Conservation (phyloP, 2,888 invertebrate genomes). For the Cantharis lateralis region DNA sequence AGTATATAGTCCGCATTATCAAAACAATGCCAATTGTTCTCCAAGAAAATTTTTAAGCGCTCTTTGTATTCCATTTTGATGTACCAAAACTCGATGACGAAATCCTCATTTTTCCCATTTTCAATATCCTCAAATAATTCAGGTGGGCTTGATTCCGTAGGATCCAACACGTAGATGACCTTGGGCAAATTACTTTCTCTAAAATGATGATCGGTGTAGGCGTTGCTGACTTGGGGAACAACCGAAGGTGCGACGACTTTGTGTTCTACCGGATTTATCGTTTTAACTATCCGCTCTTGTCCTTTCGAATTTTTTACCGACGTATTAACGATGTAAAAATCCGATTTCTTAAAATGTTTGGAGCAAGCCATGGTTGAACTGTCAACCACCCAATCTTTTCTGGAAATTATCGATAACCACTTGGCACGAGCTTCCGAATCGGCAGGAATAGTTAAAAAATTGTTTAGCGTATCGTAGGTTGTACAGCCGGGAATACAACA, state of each 20-base stretch:
- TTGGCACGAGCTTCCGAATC: constrained; percentile 6
- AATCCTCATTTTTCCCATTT: constrained; percentile 12
- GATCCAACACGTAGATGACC: constrained; percentile 8
- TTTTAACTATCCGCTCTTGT: not conserved
- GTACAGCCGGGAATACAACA: constrained; percentile 25
- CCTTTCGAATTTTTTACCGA: not conserved
- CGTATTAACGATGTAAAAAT: not conserved
- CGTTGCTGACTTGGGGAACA: not conserved
- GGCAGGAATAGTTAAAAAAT: constrained; percentile 13
- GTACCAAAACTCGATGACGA: constrained; percentile 20
- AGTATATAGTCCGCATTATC: not conserved
- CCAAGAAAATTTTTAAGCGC: not conserved
- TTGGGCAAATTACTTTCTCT: not conserved
- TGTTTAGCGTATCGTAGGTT: constrained; percentile 12
- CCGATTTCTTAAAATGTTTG: constrained; percentile 11
- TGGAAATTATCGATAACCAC: constrained; percentile 14
- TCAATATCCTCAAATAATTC: constrained; percentile 24
- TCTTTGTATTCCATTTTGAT: constrained; percentile 8
- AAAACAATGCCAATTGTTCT: constrained; percentile 9
- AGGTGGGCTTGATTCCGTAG: constrained; percentile 9
- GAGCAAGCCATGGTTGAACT: constrained; percentile 12
- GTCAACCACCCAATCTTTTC: constrained; percentile 23
- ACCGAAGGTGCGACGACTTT: not conserved
- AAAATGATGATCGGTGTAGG: not conserved
- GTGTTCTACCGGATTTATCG: not conserved